Evolutionary conservation across 2,113 vertebrate species (phyloP), one percentile per base, ranked within the genome.

Genomic region (Axis porcinus): DNA sequence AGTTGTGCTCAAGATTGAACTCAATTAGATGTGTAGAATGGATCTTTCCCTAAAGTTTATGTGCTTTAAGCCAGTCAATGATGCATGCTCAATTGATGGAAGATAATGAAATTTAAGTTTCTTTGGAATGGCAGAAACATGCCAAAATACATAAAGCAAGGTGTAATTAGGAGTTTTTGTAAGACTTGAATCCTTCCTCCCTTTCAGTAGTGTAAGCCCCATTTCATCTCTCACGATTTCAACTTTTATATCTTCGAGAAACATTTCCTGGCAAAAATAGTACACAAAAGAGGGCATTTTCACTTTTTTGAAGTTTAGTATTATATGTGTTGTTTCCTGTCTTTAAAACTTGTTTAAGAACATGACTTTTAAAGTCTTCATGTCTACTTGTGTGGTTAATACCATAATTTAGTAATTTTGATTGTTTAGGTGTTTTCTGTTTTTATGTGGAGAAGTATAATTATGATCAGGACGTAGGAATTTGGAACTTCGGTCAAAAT

Each of bases 101-200:
- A 95, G 93, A 95, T 23, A 79, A 64, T 28, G 78, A 84, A 76
- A 88, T 43, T 81, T 93, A 94, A 95, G 43, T 62, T 28, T 54
- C 3, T 96, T 86, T 79, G 57, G 58, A 86, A 76, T 95, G 81
- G n/a, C 60, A 70, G 50, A 86, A 62, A 89, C 11, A 28, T 67
- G 16, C 55, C 33, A 60, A 30, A 93, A 40, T 84, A 21, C 36
- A 27, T 54, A 94, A 57, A 93, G 28, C 50, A 91, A 57, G 58
- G 27, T 85, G 25, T 87, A 76, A n/a, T 74, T 58, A 50, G 45
- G 52, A 19, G 54, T 40, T 87, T 96, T 94, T 45, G 54, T 89
- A 84, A 76, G 12, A 30, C 33, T 79, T 93, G 87, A 62, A 45
- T 21, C 33, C 6, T 7, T 36, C 25, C 8, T 50, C 40, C 17